Base-by-base conservation (phyloP, 2,888 invertebrate genomes). In the Trissonchulus latispiculum region DNA sequence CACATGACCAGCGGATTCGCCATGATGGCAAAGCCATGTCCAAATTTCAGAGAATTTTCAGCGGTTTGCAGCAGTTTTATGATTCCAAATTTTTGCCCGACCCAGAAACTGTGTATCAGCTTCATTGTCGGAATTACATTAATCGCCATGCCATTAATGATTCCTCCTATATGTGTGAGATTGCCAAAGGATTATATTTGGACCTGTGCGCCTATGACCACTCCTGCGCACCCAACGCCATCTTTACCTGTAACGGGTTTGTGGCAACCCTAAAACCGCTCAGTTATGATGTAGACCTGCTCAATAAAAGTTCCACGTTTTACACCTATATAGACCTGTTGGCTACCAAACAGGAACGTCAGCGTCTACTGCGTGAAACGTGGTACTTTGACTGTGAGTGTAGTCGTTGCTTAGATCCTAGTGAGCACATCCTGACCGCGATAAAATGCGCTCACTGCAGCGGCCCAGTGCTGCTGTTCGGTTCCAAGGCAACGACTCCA, bases 181-280 rank as follows among this genome's bases (percentile, higher is more conserved):
- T 82, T 73, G 82, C 80, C 48, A 82, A 82, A 71, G 82, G 82
- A 1, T 77, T 82, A 3, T 82, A 82, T 70, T 73, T 82, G 67
- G 82, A 82, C 75, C 77, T 82, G 23, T 82, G 82, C 71, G 78
- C 79, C 1, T 82, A 82, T 71, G 80, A 82, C 75, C 82, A 82
- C 73, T 80, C 80, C 31, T 73, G 73, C 37, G 74, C 78, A 28
- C 82, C 82, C 18, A 81, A 82, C 74, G 78, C 81, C 18, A 78
- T 82, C 36, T 82, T 80, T 77, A 77, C 78, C 36, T 81, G 79
- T 72, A 75, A 78, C 32, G 73, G 73, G 3, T 79, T 78, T 37
- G 75, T 78, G 0, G 79, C 81, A 1, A 79, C 78, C 3, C 75
- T 82, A 3, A 75, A 79, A 29, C 77, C 78, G 31, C 76, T 82